A percentile compares a stretch with the other conserved stretches of the same genome.
phyloP scores from a whole-genome alignment of 2,113 vertebrate genomes.

The Coreoperca whiteheadi region DNA sequence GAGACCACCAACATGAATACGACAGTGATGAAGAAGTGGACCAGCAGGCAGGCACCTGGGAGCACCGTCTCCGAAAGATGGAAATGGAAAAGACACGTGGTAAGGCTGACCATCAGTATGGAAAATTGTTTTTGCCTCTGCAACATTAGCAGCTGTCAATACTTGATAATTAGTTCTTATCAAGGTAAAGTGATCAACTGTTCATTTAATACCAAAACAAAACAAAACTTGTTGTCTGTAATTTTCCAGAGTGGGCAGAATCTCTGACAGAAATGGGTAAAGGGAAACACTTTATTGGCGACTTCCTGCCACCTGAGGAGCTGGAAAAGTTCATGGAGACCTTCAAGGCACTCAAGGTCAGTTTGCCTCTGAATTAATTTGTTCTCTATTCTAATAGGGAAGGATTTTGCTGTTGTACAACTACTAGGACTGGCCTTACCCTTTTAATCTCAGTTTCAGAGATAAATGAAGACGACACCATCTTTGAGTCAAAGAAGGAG shows the following conservation, averaged over 20 bases:
- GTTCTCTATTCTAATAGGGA: neutral
- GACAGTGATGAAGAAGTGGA: constrained; percentile 98
- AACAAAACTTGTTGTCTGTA: constrained; percentile 2
- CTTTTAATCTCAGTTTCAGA: neutral
- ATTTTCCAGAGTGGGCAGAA: constrained; percentile 93
- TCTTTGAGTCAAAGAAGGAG: neutral
- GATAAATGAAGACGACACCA: neutral
- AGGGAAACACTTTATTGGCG: constrained; percentile 98
- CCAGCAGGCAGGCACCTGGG: constrained; percentile 92
- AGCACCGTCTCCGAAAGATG: constrained; percentile 95
- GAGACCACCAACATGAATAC: constrained; percentile 94
- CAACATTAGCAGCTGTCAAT: neutral
- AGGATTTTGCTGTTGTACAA: neutral
- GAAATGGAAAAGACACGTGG: constrained; percentile 98
- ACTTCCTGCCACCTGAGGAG: constrained; percentile 96
- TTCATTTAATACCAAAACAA: neutral
- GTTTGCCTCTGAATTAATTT: constrained; percentile 16
- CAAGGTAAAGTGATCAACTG: neutral
- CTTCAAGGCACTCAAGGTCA: constrained; percentile 96
- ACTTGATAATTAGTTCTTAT: neutral
- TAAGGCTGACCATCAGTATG: constrained; percentile 58
- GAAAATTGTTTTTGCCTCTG: neutral
- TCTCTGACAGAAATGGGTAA: constrained; percentile 98
- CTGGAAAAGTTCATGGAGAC: constrained; percentile 99
- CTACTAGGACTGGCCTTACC: neutral